Evolutionary conservation across 2,113 vertebrate genomes (phyloP).

Genomic region (human): DNA sequence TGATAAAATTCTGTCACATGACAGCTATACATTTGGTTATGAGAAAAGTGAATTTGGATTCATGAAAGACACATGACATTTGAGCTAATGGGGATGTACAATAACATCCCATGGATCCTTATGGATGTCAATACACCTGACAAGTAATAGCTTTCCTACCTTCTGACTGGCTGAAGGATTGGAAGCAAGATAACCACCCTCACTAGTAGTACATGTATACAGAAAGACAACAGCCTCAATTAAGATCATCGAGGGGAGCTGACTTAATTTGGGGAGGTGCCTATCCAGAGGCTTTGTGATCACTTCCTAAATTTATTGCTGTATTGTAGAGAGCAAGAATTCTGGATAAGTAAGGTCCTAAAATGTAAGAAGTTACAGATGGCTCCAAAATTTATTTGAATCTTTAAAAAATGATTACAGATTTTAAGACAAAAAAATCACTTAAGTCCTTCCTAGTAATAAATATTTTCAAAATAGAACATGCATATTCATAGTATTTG

Average conservation of each 20-base stretch:
- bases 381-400: neutral
- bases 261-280: neutral
- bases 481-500: neutral
- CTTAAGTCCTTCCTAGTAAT: neutral
- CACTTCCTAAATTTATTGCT: neutral
- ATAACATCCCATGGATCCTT: neutral
- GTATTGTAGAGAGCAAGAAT: neutral
- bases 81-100: neutral
- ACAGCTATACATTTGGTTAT: neutral
- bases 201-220: neutral
- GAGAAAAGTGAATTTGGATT: neutral
- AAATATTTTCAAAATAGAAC: neutral
- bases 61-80: neutral
- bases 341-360: neutral
- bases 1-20: neutral
- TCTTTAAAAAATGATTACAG: neutral
- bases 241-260: neutral
- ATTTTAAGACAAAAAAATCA: constrained; percentile 13
- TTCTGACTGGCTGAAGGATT: neutral
- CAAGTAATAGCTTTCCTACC: neutral
- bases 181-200: neutral
- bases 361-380: neutral
- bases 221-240: neutral
- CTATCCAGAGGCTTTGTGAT: neutral
- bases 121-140: neutral